A percentile compares a stretch with the other conserved stretches of the same genome.
phyloP scores from a whole-genome alignment of 2,888 invertebrate species.

The Amphimallon solstitiale region DNA sequence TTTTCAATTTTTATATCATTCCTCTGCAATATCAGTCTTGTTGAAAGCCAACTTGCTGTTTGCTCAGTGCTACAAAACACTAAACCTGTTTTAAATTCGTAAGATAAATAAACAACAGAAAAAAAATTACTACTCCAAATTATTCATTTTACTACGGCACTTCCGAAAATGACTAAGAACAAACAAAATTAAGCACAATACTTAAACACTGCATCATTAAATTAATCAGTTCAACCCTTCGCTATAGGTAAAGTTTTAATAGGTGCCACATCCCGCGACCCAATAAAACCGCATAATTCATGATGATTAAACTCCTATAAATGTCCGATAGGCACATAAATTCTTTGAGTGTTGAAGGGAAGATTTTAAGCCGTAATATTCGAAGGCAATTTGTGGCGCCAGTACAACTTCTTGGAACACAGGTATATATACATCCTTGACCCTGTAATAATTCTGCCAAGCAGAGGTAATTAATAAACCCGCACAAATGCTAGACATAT shows the following conservation, averaged over 20 bases:
- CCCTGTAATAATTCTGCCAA: constrained; percentile 7
- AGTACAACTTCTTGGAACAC: background rate
- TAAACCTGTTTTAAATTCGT: too few species aligned
- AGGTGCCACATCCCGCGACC: constrained; percentile 8
- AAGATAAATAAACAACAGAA: too few species aligned
- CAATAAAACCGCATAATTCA: constrained; percentile 29
- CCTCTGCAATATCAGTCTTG: too few species aligned
- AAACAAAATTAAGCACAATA: too few species aligned
- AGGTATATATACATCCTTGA: constrained; percentile 16
- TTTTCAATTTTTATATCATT: too few species aligned
- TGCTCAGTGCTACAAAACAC: too few species aligned
- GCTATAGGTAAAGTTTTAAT: constrained; percentile 18
- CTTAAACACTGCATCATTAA: too few species aligned
- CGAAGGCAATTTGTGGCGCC: constrained; percentile 21
- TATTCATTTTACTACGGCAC: too few species aligned
- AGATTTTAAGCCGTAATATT: constrained; percentile 23
- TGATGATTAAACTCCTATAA: constrained; percentile 30
- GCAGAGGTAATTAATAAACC: constrained; percentile 3
- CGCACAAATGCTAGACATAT: background rate
- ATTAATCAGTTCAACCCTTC: background rate
- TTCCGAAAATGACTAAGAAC: too few species aligned
- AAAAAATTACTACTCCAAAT: too few species aligned
- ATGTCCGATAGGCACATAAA: constrained; percentile 22
- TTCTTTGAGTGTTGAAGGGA: constrained; percentile 28
- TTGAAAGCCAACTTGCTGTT: too few species aligned